Percentiles rank a stretch among this genome's conserved stretches.
These are phyloP conservation scores for Lacerta agilis DNA, from an alignment of 2,797 vertebrate species.

Conservation along the genomic window DNA sequence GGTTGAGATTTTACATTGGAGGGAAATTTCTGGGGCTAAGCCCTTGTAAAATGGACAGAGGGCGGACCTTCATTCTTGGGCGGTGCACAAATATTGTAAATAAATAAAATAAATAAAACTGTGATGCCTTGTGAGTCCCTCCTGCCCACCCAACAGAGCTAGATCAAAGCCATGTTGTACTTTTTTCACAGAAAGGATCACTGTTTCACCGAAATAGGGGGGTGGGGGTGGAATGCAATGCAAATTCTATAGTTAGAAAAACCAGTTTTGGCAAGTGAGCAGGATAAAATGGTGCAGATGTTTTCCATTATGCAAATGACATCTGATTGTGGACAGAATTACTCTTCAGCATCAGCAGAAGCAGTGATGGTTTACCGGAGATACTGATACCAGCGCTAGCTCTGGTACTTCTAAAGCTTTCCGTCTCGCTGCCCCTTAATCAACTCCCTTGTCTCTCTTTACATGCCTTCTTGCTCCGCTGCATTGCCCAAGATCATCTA, in stretches of 20 bases:
- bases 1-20: neutral
- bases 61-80: too few species aligned
- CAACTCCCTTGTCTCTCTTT: constrained; percentile 1
- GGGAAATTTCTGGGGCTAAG: neutral
- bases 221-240: neutral
- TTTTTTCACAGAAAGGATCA: neutral
- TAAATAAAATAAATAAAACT: too few species aligned
- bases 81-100: too few species aligned
- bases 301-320: constrained; percentile 43
- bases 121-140: too few species aligned
- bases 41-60: neutral
- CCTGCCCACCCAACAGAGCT: neutral
- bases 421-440: neutral
- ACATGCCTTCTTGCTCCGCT: neutral
- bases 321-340: constrained; percentile 39
- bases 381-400: neutral
- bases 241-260: constrained; percentile 10
- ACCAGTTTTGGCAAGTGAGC: constrained; percentile 15
- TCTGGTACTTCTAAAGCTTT: neutral
- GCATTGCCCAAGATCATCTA: neutral
- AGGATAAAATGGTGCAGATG: constrained; percentile 39
- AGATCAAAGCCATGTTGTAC: neutral
- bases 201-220: neutral
- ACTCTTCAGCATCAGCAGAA: constrained; percentile 23
- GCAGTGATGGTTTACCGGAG: constrained; percentile 19